Evolutionary conservation across 2,888 invertebrate species (phyloP), one percentile per base, ranked within the genome.

Genomic region (Drosophila colorata): DNA sequence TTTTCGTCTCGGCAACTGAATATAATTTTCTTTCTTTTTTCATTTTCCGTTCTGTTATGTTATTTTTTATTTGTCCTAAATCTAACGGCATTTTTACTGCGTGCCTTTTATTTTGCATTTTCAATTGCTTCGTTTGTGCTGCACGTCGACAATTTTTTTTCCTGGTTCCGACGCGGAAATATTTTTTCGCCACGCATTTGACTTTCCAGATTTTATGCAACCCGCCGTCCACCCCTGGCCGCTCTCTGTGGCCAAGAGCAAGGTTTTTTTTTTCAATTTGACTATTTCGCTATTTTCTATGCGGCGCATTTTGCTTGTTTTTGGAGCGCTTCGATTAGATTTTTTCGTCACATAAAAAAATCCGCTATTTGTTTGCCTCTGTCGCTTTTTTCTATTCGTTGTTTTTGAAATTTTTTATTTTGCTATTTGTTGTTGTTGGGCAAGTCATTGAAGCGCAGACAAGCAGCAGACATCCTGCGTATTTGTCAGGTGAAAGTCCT

Each of bases 401-500:
- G 44, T 43, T 47, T 33, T 14, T 41, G 56, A 46, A 58, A 44
- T 56, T 11, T 69, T 35, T 64, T 58, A 41, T 46, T 59, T 33
- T 13, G 33, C 13, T 33, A 4, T 33, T 33, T 33, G 33, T 33
- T 74, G 51, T 56, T 53, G 41, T 59, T 52, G 66, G 51, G 67
- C 58, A 75, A 84, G 87, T 68, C 82, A 78, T 73, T 87, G 73
- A 68, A 78, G 73, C 63, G 80, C 83, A 83, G 84, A 84, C 87
- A 87, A 74, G 84, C 72, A 72, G 76, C 85, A 88, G 83, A 87
- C 87, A 78, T 74, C 61, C 69, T 70, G 70, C 72, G 79, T 74
- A 67, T 79, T 77, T 87, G 64, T 67, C 81, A 88, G 85, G 85
- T 85, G 85, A 88, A 85, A 85, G 88, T 85, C 74, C 78, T 80